Evolutionary conservation across 2,113 vertebrate species (phyloP).

Genomic region (Indri indri): DNA sequence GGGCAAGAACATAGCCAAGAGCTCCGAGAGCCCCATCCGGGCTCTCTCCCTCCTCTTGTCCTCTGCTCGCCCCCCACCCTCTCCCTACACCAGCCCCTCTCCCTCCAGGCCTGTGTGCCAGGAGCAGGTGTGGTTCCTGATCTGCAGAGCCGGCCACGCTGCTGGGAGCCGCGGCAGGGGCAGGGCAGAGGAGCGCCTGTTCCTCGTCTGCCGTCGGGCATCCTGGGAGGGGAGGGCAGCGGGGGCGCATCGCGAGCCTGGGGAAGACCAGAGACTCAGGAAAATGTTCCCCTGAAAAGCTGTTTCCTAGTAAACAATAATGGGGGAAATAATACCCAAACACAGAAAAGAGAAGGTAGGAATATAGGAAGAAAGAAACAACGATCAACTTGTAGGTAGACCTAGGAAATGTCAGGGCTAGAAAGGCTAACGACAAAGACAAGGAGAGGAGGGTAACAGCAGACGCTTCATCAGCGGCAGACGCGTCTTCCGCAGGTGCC

Average conservation of each 20-base stretch:
- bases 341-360: not conserved
- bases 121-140: not conserved
- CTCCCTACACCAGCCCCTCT: not conserved
- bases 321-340: not conserved
- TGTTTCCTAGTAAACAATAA: not conserved
- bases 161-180: not conserved
- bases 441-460: not conserved
- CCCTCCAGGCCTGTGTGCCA: no score
- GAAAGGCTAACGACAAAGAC: not conserved
- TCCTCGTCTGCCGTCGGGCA: no score
- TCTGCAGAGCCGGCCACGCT: no score
- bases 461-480: not conserved
- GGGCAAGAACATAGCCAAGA: not conserved
- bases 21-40: not conserved
- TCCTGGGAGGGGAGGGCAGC: rapidly evolving
- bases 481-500: rapidly evolving
- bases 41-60: no score
- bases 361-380: not conserved
- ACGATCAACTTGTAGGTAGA: not conserved
- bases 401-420: not conserved
- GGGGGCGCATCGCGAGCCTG: not conserved
- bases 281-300: not conserved
- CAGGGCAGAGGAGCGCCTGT: rapidly evolving
- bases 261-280: not conserved
- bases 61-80: no score